These are phyloP conservation scores for Agriopis marginaria DNA, from an alignment of 2,888 invertebrate species.

Conservation along the genomic window DNA sequence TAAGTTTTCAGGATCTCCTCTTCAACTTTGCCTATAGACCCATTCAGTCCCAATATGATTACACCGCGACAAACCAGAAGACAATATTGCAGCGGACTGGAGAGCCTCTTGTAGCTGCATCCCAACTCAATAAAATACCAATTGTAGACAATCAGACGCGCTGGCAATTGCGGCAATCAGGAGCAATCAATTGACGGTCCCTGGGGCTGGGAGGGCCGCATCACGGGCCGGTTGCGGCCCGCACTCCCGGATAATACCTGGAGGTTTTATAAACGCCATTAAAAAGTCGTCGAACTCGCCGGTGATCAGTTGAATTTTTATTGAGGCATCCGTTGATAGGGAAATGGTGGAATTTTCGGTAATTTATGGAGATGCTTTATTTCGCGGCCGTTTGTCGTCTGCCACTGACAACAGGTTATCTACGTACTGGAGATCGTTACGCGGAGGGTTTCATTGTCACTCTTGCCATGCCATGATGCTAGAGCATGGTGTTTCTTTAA, in stretches of 20 bases:
- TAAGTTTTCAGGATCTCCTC: too few relatives aligned
- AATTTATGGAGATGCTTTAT: slow-evolving; percentile 35
- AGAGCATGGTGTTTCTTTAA: too few relatives aligned
- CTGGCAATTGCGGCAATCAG: slow-evolving; percentile 40
- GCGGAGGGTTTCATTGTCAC: too few relatives aligned
- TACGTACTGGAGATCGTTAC: slow-evolving; percentile 7
- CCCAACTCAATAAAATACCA: slow-evolving; percentile 45
- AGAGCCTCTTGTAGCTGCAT: slow-evolving; percentile 32
- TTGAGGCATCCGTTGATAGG: slow-evolving; percentile 39
- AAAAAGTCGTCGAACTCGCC: slow-evolving; percentile 42
- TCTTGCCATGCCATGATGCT: too few relatives aligned
- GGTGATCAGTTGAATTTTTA: slow-evolving; percentile 42
- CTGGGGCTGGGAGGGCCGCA: slow-evolving; percentile 12
- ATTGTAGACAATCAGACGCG: slow-evolving; percentile 38
- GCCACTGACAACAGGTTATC: slow-evolving; percentile 10
- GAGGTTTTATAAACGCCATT: slow-evolving; percentile 44
- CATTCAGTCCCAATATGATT: not conserved
- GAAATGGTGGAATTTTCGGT: slow-evolving; percentile 37
- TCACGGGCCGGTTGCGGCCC: slow-evolving; percentile 2
- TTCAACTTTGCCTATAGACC: not conserved
- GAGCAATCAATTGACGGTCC: slow-evolving; percentile 42
- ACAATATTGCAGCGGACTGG: slow-evolving; percentile 29
- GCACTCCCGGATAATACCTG: slow-evolving; percentile 34
- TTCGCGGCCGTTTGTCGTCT: slow-evolving; percentile 21
- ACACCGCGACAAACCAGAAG: slow-evolving; percentile 26